phyloP scores from a whole-genome alignment of 2,888 invertebrate species.

The Drosophila villosipedis region DNA sequence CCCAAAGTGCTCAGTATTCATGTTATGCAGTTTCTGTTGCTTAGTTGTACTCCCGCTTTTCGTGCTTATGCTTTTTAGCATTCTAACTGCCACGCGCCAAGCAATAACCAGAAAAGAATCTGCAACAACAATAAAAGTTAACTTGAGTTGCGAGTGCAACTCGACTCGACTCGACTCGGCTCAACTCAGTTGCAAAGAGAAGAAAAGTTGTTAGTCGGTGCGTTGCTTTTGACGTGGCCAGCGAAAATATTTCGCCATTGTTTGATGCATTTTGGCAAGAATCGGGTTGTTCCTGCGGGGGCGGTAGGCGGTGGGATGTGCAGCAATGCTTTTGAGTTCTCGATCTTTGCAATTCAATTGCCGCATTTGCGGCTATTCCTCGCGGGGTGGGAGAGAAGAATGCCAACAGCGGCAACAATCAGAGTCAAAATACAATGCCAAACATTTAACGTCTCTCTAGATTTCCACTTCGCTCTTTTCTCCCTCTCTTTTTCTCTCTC shows the following conservation, averaged over 20 bases:
- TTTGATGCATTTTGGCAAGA: constrained; percentile 40
- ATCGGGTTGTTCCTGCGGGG: neutral
- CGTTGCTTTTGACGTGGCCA: constrained; percentile 46
- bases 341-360: constrained; percentile 73
- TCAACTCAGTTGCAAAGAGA: constrained; percentile 55
- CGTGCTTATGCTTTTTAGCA: constrained; percentile 56
- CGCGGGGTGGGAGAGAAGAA: neutral
- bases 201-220: constrained; percentile 50
- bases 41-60: constrained; percentile 17
- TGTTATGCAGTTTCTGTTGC: constrained; percentile 50
- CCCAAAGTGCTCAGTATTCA: constrained; percentile 3
- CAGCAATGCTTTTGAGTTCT: constrained; percentile 66
- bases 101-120: constrained; percentile 25
- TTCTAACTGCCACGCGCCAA: constrained; percentile 31
- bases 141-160: constrained; percentile 60
- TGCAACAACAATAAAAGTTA: constrained; percentile 43
- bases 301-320: constrained; percentile 11
- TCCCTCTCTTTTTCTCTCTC: neutral
- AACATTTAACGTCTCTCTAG: constrained; percentile 39
- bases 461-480: neutral
- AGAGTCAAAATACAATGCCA: constrained; percentile 39
- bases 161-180: constrained; percentile 15
- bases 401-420: constrained; percentile 7
- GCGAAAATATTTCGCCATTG: constrained; percentile 55
- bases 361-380: constrained; percentile 55